Evolutionary conservation across 2,888 invertebrate species (phyloP).

Genomic region (Scaptomyza parva): DNA sequence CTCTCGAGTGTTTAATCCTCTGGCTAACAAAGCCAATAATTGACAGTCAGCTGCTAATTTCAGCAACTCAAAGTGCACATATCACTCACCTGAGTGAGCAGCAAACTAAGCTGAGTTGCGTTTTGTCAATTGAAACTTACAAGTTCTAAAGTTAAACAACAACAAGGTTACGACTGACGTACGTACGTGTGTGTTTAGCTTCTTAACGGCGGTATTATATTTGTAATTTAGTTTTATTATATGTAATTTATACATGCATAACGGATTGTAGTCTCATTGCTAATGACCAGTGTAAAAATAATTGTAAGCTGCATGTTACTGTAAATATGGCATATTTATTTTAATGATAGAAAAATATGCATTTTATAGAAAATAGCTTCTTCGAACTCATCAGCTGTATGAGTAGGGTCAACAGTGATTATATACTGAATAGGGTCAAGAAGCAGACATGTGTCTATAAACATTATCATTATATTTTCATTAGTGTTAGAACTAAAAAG

Average conservation of each 20-base stretch:
- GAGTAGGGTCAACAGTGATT: not conserved
- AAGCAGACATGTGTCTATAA: no score
- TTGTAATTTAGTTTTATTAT: conserved; percentile 30
- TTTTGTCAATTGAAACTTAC: conserved; percentile 1
- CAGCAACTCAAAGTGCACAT: conserved; percentile 56
- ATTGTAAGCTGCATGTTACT: conserved; percentile 3
- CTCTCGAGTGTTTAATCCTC: conserved; percentile 29
- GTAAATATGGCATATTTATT: not conserved
- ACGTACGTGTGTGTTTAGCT: conserved; percentile 1
- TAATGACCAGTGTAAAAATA: not conserved
- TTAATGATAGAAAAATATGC: not conserved
- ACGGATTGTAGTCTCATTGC: conserved; percentile 4
- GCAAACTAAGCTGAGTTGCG: conserved; percentile 1
- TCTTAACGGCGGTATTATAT: conserved; percentile 16
- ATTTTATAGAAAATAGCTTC: not conserved
- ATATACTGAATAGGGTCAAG: no score
- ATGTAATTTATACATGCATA: conserved; percentile 22
- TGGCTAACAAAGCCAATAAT: conserved; percentile 40
- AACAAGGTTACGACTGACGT: conserved; percentile 2
- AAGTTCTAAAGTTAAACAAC: conserved; percentile 17
- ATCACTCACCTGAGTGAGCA: conserved; percentile 17
- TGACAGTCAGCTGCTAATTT: conserved; percentile 49
- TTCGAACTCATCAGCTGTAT: not conserved
- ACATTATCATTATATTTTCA: no score
- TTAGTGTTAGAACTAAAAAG: no score